phyloP scores from a whole-genome alignment of 2,888 invertebrate species.

The Helleia helle region DNA sequence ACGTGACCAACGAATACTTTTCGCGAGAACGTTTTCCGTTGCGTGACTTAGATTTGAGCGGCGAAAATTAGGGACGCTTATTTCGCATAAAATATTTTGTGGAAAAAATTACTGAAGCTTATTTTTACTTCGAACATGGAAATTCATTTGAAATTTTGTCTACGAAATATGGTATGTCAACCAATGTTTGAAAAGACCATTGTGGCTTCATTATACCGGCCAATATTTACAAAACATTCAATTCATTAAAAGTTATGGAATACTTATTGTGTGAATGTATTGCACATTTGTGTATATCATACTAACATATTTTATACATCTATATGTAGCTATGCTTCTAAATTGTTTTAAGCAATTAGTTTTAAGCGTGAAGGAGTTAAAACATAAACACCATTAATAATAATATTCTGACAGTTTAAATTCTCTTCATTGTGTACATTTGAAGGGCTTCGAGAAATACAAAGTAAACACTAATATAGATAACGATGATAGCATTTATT shows the following conservation, averaged over 20 bases:
- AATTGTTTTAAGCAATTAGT: not conserved
- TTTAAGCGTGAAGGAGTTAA: not conserved
- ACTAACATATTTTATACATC: too few relatives aligned
- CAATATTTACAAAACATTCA: slow-evolving; percentile 5
- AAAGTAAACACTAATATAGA: not conserved
- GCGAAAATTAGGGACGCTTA: not conserved
- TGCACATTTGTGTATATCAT: too few relatives aligned
- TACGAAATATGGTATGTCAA: not conserved
- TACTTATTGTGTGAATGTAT: too few relatives aligned
- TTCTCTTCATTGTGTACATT: not conserved
- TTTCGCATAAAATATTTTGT: not conserved
- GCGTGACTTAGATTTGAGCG: slow-evolving; percentile 9
- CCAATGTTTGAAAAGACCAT: not conserved
- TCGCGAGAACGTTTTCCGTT: slow-evolving; percentile 9
- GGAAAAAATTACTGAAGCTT: not conserved
- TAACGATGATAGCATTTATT: too few relatives aligned
- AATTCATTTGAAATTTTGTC: not conserved
- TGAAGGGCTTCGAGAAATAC: not conserved
- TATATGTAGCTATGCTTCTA: too few relatives aligned
- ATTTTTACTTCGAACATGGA: too few relatives aligned
- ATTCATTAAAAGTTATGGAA: too few relatives aligned
- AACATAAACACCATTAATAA: not conserved
- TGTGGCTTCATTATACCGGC: not conserved
- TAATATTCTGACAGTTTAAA: not conserved
- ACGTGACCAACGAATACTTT: slow-evolving; percentile 2